A percentile compares a stretch with the other conserved stretches of the same genome.
Evolutionary conservation across 2,113 vertebrate genomes (phyloP).

Genomic region (Paedocypris sp.): DNA sequence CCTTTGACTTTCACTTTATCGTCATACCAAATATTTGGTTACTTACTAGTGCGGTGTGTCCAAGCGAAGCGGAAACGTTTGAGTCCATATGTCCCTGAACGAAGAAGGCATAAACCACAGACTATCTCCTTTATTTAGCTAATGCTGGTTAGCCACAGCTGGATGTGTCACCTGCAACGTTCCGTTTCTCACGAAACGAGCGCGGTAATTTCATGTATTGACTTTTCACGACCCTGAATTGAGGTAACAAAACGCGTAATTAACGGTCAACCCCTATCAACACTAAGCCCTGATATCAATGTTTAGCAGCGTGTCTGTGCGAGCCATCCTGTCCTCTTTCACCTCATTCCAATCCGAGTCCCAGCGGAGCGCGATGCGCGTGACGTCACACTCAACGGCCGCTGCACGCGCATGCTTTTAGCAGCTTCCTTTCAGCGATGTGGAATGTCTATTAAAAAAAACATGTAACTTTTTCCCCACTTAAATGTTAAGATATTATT

Average conservation of each 20-base stretch:
- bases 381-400: slow-evolving; percentile 11
- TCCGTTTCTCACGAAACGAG: not conserved
- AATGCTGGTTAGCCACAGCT: not conserved
- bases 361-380: not conserved
- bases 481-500: too few relatives aligned
- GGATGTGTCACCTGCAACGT: not conserved
- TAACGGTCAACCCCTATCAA: too few relatives aligned
- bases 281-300: not conserved
- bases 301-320: not conserved
- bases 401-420: not conserved
- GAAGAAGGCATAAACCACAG: not conserved
- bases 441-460: too few relatives aligned
- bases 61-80: not conserved
- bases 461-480: too few relatives aligned
- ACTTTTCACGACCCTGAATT: not conserved
- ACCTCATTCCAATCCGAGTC: not conserved
- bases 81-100: not conserved
- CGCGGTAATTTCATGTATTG: not conserved
- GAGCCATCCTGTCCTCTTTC: not conserved
- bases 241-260: not conserved
- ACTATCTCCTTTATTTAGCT: not conserved
- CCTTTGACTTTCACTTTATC: not conserved
- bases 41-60: not conserved
- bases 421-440: too few relatives aligned
- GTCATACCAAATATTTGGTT: not conserved